These are phyloP conservation scores for Protonibea diacanthus DNA, from an alignment of 2,797 vertebrate genomes.

Conservation along the genomic window DNA sequence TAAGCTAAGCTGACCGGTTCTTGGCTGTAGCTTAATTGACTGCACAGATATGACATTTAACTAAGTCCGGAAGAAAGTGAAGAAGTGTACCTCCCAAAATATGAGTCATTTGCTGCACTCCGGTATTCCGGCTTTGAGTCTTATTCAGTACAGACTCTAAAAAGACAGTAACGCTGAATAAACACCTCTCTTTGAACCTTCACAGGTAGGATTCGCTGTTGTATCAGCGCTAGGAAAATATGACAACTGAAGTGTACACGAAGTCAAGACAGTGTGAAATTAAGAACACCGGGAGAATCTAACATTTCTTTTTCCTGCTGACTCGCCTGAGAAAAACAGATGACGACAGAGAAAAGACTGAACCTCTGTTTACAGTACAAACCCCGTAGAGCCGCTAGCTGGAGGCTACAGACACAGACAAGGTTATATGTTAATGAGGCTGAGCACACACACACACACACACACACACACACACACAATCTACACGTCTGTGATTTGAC, in stretches of 20 bases:
- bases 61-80: no score
- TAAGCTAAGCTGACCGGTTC: not conserved
- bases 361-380: slow-evolving; percentile 42
- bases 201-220: not conserved
- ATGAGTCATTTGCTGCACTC: not conserved
- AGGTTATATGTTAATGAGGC: slow-evolving; percentile 75
- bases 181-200: not conserved
- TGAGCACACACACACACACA: slow-evolving; percentile 1
- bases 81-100: not conserved
- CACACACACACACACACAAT: not conserved
- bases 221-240: not conserved
- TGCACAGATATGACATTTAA: no score
- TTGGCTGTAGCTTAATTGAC: not conserved
- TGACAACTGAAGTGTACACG: not conserved
- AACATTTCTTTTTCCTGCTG: not conserved
- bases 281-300: not conserved
- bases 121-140: no score
- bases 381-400: slow-evolving; percentile 35
- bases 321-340: slow-evolving; percentile 23
- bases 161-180: not conserved
- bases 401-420: slow-evolving; percentile 56
- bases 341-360: slow-evolving; percentile 15
- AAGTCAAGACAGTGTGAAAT: slow-evolving; percentile 13
- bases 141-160: no score
- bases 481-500: slow-evolving; percentile 13